phyloP scores from a whole-genome alignment of 2,113 vertebrate species.

The Eretmochelys imbricata region DNA sequence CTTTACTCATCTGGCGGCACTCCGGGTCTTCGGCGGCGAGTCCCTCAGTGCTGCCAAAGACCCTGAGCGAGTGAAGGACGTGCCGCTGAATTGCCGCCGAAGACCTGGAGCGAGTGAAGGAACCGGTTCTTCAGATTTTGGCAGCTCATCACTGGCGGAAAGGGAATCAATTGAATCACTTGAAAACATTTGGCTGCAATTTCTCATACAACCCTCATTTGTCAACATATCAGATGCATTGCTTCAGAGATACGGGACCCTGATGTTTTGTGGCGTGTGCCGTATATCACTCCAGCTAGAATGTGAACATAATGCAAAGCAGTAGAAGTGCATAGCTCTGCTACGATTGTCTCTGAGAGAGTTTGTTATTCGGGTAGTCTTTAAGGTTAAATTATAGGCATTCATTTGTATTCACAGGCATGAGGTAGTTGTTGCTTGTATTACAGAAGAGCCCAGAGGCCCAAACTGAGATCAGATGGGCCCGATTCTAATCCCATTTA shows the following conservation, averaged over 20 bases:
- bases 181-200: slow-evolving; percentile 33
- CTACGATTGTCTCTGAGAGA: neutral
- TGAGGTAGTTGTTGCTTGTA: neutral
- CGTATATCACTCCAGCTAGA: slow-evolving; percentile 26
- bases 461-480: neutral
- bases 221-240: slow-evolving; percentile 58
- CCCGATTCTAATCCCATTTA: neutral
- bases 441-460: neutral
- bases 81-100: too few relatives aligned
- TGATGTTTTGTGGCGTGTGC: neutral
- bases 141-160: neutral
- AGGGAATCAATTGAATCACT: slow-evolving; percentile 20
- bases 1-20: too few relatives aligned
- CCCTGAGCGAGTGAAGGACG: too few relatives aligned
- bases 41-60: too few relatives aligned
- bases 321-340: slow-evolving; percentile 13
- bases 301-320: neutral
- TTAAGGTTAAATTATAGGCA: neutral
- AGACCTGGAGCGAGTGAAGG: too few relatives aligned
- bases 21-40: too few relatives aligned
- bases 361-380: neutral
- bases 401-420: neutral
- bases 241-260: neutral
- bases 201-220: slow-evolving; percentile 63
- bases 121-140: too few relatives aligned